phyloP scores from a whole-genome alignment of 2,888 invertebrate genomes.

The Tenthredo amoena region DNA sequence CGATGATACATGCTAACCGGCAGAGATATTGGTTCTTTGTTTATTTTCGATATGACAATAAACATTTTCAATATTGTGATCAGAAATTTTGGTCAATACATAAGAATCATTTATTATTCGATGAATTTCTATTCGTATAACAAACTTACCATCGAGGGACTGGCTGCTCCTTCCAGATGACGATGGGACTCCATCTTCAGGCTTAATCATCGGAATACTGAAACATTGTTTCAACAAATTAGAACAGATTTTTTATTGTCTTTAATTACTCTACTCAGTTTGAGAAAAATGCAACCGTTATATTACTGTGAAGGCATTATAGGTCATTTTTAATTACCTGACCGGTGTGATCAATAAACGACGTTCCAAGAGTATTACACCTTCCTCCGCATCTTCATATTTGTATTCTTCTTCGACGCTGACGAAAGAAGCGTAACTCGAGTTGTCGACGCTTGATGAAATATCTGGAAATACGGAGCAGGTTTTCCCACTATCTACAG shows the following conservation, averaged over 20 bases:
- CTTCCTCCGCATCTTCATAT: slow-evolving; percentile 86
- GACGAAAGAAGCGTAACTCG: slow-evolving; percentile 76
- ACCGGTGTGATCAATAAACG: slow-evolving; percentile 80
- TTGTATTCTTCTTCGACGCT: slow-evolving; percentile 87
- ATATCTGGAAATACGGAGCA: background rate
- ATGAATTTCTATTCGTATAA: slow-evolving; percentile 29
- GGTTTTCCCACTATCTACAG: background rate
- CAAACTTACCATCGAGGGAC: slow-evolving; percentile 25
- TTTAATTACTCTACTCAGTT: background rate
- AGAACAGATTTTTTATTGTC: background rate
- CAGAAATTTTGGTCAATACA: background rate
- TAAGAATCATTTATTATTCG: slow-evolving; percentile 38
- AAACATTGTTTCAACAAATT: slow-evolving; percentile 1
- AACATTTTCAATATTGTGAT: background rate
- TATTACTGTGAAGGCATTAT: background rate
- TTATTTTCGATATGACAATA: background rate
- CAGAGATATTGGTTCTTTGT: background rate
- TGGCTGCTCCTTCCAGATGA: slow-evolving; percentile 16
- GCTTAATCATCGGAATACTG: slow-evolving; percentile 38
- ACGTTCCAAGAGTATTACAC: slow-evolving; percentile 85
- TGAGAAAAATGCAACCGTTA: background rate
- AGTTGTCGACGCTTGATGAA: slow-evolving; percentile 50
- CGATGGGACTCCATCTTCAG: background rate
- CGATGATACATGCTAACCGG: background rate
- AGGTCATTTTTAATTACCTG: slow-evolving; percentile 77